Evolutionary conservation across 1,140 invertebrate genomes (phyloP).

Genomic region (Drosophila willistoni): DNA sequence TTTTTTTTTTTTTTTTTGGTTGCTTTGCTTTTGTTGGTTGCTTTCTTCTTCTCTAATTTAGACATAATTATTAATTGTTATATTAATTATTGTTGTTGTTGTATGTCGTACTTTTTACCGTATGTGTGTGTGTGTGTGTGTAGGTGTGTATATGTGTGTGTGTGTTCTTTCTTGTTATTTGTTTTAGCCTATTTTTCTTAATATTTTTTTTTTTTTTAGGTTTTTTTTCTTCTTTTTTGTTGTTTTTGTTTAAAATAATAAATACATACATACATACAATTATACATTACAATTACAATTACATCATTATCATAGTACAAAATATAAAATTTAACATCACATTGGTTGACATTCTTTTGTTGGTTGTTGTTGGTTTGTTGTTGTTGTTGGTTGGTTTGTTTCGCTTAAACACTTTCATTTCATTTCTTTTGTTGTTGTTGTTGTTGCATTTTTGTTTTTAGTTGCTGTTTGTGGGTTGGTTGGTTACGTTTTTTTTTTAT

Average conservation of each 20-base stretch:
- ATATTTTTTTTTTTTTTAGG: slow-evolving; percentile 32
- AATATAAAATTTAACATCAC: slow-evolving; percentile 82
- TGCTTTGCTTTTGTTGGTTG: slow-evolving; percentile 5
- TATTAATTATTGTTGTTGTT: slow-evolving; percentile 5
- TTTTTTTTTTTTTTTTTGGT: slow-evolving; percentile 23
- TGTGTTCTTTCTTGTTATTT: slow-evolving; percentile 13
- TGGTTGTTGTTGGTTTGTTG: slow-evolving; percentile 74
- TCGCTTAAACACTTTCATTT: slow-evolving; percentile 44
- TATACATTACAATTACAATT: slow-evolving; percentile 78
- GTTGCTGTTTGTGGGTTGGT: slow-evolving; percentile 62
- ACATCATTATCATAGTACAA: slow-evolving; percentile 81
- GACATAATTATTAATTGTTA: slow-evolving; percentile 9
- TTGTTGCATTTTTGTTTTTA: slow-evolving; percentile 14
- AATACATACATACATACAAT: slow-evolving; percentile 74
- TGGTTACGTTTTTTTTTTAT: slow-evolving; percentile 56
- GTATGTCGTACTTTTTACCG: background rate
- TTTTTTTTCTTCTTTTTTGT: slow-evolving; percentile 38
- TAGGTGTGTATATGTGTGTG: background rate
- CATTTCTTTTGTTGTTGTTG: slow-evolving; percentile 19
- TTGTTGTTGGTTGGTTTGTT: slow-evolving; percentile 73
- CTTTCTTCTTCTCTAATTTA: background rate
- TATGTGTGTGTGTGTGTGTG: background rate
- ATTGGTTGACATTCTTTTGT: slow-evolving; percentile 82
- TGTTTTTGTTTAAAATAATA: slow-evolving; percentile 77
- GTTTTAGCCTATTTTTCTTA: slow-evolving; percentile 16